phyloP scores from a whole-genome alignment of 2,888 invertebrate genomes.

The Zaprionus bogoriensis region DNA sequence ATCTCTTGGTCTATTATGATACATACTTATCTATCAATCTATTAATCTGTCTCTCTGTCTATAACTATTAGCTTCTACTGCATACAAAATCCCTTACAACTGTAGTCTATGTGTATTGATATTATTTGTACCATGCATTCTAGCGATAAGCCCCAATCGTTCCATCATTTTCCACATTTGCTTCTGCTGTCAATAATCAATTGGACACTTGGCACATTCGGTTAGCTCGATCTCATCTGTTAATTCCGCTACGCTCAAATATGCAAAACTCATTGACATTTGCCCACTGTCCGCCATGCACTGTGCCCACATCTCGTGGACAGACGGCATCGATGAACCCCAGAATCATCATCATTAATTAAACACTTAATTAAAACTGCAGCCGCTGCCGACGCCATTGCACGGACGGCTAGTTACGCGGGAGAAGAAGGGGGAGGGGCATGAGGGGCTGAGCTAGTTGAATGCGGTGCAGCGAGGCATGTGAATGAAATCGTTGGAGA shows the following conservation, averaged over 20 bases:
- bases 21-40: too few relatives aligned
- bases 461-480: slow-evolving; percentile 12
- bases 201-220: slow-evolving; percentile 10
- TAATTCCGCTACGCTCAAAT: slow-evolving; percentile 42
- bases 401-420: background rate
- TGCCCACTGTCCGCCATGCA: slow-evolving; percentile 22
- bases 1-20: too few relatives aligned
- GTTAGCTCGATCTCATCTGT: slow-evolving; percentile 30
- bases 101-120: too few relatives aligned
- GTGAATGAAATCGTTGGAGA: background rate
- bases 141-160: background rate
- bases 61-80: too few relatives aligned
- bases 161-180: background rate
- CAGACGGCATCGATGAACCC: slow-evolving; percentile 26
- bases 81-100: too few relatives aligned
- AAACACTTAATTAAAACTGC: slow-evolving; percentile 77
- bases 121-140: too few relatives aligned
- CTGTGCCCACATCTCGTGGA: slow-evolving; percentile 27
- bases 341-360: slow-evolving; percentile 66
- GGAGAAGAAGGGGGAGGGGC: background rate
- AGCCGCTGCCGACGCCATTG: slow-evolving; percentile 28
- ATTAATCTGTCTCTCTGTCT: too few relatives aligned
- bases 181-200: slow-evolving; percentile 20
- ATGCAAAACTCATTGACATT: slow-evolving; percentile 52
- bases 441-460: background rate